Evolutionary conservation across 2,888 invertebrate species (phyloP).

Genomic region (Stenolophus ochropezus): DNA sequence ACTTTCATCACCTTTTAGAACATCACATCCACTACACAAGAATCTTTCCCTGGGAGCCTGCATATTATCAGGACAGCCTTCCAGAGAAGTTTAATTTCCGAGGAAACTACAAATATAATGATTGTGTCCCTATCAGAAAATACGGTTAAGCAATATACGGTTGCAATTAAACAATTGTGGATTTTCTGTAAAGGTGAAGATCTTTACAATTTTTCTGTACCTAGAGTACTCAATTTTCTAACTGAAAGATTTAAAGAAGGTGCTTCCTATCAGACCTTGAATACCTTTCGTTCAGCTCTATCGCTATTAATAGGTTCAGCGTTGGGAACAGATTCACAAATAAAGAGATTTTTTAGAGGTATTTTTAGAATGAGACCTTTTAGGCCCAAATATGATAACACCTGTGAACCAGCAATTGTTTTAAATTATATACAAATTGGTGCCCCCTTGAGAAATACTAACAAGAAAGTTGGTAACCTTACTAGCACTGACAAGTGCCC

Average conservation of each 20-base stretch:
- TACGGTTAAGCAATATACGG: constrained; percentile 64
- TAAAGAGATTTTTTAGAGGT: constrained; percentile 64
- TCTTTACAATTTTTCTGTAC: constrained; percentile 22
- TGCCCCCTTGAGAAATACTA: too few relatives aligned
- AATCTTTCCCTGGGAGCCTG: constrained; percentile 66
- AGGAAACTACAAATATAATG: constrained; percentile 56
- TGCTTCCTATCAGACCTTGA: constrained; percentile 63
- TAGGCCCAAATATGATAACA: constrained; percentile 64
- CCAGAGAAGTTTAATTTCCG: constrained; percentile 56
- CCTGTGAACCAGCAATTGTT: constrained; percentile 65
- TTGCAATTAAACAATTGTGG: constrained; percentile 64
- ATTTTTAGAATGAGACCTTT: constrained; percentile 62
- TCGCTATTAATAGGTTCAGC: constrained; percentile 61
- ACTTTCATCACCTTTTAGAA: constrained; percentile 64
- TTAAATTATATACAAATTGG: too few relatives aligned
- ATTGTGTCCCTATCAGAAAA: constrained; percentile 63
- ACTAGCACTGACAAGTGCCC: too few relatives aligned
- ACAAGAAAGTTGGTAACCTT: too few relatives aligned
- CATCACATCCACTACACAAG: constrained; percentile 63
- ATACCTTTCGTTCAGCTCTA: constrained; percentile 65
- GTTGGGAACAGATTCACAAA: constrained; percentile 61
- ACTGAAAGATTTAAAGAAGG: constrained; percentile 44
- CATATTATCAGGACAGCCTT: constrained; percentile 64
- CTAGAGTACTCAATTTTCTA: constrained; percentile 46
- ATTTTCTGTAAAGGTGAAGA: constrained; percentile 61